Percentiles rank a stretch among this genome's conserved stretches.
These are phyloP conservation scores for Creontiades dilutus DNA, from an alignment of 2,888 invertebrate species.

Conservation along the genomic window DNA sequence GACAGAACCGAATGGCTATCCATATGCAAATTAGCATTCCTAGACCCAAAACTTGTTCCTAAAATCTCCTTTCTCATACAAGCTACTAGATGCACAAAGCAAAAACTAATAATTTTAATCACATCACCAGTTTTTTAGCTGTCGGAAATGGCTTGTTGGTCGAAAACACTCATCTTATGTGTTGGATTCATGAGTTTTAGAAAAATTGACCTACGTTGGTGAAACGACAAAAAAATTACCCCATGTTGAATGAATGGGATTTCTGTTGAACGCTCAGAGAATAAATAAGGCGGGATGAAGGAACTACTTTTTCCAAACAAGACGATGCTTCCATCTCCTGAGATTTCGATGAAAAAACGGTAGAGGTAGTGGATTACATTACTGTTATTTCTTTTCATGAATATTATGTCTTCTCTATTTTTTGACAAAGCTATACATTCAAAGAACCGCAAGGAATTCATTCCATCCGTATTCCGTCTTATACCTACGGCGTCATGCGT, in stretches of 20 bases:
- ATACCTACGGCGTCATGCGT: constrained; percentile 14
- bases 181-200: too few relatives aligned
- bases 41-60: too few relatives aligned
- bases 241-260: constrained; percentile 6
- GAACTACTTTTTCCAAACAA: not conserved
- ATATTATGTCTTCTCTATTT: not conserved
- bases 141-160: too few relatives aligned
- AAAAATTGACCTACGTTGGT: too few relatives aligned
- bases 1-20: too few relatives aligned
- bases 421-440: constrained; percentile 2
- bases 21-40: too few relatives aligned
- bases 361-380: constrained; percentile 11
- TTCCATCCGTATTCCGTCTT: not conserved
- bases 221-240: too few relatives aligned
- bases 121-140: too few relatives aligned
- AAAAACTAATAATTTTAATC: too few relatives aligned
- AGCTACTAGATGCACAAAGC: too few relatives aligned
- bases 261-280: not conserved
- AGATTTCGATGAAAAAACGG: constrained; percentile 3
- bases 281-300: not conserved
- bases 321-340: not conserved
- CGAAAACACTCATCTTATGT: too few relatives aligned
- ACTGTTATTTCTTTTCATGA: constrained; percentile 10
- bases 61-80: too few relatives aligned
- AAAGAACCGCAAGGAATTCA: not conserved